Evolutionary conservation across 2,888 invertebrate species (phyloP).

Genomic region (Synanthedon andrenaeformis): DNA sequence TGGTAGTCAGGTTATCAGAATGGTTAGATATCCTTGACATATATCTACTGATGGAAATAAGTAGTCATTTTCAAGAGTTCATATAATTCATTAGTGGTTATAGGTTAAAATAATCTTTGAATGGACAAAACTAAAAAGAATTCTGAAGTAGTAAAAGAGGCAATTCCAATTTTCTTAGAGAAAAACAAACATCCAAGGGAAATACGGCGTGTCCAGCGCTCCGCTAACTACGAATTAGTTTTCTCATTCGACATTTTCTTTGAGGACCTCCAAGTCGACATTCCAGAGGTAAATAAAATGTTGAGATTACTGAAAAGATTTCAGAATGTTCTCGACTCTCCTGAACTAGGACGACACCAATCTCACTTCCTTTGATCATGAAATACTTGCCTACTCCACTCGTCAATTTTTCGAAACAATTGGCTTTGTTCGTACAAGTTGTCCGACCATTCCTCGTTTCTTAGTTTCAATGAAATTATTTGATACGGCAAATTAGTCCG

Average conservation of each 20-base stretch:
- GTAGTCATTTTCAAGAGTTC: too few species aligned
- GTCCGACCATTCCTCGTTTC: conserved; percentile 31
- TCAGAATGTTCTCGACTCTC: conserved; percentile 25
- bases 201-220: conserved; percentile 26
- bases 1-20: too few species aligned
- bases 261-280: conserved; percentile 49
- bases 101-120: too few species aligned
- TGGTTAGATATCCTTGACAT: too few species aligned
- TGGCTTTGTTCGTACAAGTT: conserved; percentile 31
- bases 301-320: conserved; percentile 25
- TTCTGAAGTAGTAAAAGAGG: too few species aligned
- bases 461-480: conserved; percentile 31
- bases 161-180: conserved; percentile 33
- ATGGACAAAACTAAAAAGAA: too few species aligned
- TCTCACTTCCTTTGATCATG: conserved; percentile 43
- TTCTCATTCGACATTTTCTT: conserved; percentile 15
- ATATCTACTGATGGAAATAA: too few species aligned
- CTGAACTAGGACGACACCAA: conserved; percentile 22
- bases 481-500: conserved; percentile 31
- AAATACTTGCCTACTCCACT: conserved; percentile 38
- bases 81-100: too few species aligned
- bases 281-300: conserved; percentile 56
- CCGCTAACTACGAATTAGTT: conserved; percentile 54
- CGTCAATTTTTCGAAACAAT: conserved; percentile 39
- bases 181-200: conserved; percentile 29